Evolutionary conservation across 2,888 invertebrate species (phyloP).

Genomic region (Oligia latruncula): DNA sequence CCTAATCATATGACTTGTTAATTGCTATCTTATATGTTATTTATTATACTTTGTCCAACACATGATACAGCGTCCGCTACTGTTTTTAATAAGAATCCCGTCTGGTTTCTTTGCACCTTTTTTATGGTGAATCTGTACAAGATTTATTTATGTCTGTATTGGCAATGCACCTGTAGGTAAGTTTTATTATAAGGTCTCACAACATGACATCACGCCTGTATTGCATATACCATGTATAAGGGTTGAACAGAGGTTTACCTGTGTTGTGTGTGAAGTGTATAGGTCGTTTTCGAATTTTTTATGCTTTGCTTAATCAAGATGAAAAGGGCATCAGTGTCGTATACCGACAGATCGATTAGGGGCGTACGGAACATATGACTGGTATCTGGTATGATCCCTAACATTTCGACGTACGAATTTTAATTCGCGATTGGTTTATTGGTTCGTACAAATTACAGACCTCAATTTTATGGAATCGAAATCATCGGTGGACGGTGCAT

Average conservation of each 20-base stretch:
- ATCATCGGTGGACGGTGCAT: background rate
- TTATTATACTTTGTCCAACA: conserved; percentile 36
- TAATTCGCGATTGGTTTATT: background rate
- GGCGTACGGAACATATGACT: too few species aligned
- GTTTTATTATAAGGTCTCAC: background rate
- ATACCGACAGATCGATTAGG: background rate
- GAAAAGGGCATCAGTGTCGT: background rate
- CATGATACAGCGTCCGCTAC: conserved; percentile 52
- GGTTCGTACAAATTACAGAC: background rate
- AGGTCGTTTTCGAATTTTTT: background rate
- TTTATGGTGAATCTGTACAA: conserved; percentile 30
- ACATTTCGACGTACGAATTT: background rate
- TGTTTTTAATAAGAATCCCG: conserved; percentile 46
- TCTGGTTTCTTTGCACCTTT: conserved; percentile 34
- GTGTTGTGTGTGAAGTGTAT: background rate
- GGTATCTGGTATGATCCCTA: too few species aligned
- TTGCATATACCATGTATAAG: background rate
- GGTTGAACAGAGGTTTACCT: background rate
- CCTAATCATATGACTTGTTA: conserved; percentile 52
- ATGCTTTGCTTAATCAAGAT: background rate
- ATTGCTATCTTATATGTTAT: conserved; percentile 50
- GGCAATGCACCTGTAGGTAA: conserved; percentile 17
- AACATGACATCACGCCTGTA: background rate
- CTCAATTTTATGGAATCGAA: background rate
- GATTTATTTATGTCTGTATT: conserved; percentile 1